Evolutionary conservation across 1,140 invertebrate genomes (phyloP).

Genomic region (Pseudomyrmex sp.): DNA sequence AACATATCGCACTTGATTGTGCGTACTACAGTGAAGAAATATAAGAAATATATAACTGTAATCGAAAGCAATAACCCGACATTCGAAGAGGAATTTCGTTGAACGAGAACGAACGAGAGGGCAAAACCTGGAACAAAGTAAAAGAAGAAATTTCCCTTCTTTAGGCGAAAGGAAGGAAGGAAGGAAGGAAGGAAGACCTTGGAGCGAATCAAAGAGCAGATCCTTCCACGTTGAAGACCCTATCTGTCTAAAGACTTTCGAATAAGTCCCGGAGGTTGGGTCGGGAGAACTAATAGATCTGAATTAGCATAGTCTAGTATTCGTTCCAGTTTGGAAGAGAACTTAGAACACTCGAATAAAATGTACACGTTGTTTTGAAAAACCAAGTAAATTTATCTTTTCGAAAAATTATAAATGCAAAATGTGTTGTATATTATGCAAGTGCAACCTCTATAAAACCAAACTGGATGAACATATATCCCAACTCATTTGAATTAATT

Average conservation of each 20-base stretch:
- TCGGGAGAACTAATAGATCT: conserved; percentile 15
- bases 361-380: neutral
- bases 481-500: no score
- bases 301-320: conserved; percentile 11
- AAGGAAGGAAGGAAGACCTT: conserved; percentile 8
- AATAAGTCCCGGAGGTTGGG: conserved; percentile 1
- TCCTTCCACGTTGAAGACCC: conserved; percentile 15
- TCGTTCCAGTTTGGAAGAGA: neutral
- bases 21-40: conserved; percentile 21
- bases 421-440: neutral
- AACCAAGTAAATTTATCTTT: neutral
- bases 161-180: no score
- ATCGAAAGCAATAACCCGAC: conserved; percentile 28
- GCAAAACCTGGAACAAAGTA: conserved; percentile 18
- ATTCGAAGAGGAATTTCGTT: neutral
- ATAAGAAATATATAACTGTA: conserved; percentile 3
- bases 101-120: conserved; percentile 1
- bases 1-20: conserved; percentile 11
- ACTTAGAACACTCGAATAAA: neutral
- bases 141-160: conserved; percentile 29
- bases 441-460: no score
- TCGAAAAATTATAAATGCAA: neutral
- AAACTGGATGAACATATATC: no score
- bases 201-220: conserved; percentile 23
- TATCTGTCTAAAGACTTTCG: conserved; percentile 3